Evolutionary conservation across 2,797 vertebrate genomes (phyloP).

Genomic region (Smutsia gigantea): DNA sequence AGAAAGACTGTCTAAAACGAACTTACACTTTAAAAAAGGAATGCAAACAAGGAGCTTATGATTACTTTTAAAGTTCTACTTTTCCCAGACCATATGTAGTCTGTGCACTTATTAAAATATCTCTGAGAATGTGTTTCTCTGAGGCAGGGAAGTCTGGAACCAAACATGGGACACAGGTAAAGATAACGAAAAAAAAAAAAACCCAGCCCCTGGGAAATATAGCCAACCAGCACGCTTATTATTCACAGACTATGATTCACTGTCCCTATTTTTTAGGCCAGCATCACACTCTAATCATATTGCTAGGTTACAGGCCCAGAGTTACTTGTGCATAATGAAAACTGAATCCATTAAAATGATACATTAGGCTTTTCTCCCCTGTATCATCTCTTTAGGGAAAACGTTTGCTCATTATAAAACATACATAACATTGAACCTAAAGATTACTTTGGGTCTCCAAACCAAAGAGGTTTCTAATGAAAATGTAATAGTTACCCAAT

Average conservation of each 20-base stretch:
- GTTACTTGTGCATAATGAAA: slow-evolving; percentile 69
- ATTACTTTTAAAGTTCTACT: neutral
- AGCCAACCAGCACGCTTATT: slow-evolving; percentile 68
- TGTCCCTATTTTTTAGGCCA: slow-evolving; percentile 75
- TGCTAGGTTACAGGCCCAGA: slow-evolving; percentile 78
- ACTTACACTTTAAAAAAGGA: neutral
- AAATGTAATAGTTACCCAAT: slow-evolving; percentile 23
- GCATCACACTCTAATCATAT: slow-evolving; percentile 77
- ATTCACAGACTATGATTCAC: slow-evolving; percentile 78
- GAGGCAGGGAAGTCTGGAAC: slow-evolving; percentile 33
- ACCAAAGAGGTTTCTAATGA: slow-evolving; percentile 36
- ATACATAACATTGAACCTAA: neutral
- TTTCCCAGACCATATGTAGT: neutral
- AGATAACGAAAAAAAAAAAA: slow-evolving; percentile 7
- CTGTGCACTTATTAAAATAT: neutral
- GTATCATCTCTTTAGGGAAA: slow-evolving; percentile 46
- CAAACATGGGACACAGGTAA: slow-evolving; percentile 33
- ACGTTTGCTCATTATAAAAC: slow-evolving; percentile 6
- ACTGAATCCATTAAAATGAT: slow-evolving; percentile 61
- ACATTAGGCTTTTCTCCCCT: slow-evolving; percentile 43
- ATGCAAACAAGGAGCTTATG: neutral
- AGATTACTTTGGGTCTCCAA: slow-evolving; percentile 28
- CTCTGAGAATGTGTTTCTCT: neutral
- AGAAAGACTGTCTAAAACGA: neutral
- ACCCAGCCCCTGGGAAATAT: slow-evolving; percentile 27